Evolutionary conservation across 2,888 invertebrate genomes (phyloP), one percentile per base, ranked within the genome.

Genomic region (Busseola fusca): DNA sequence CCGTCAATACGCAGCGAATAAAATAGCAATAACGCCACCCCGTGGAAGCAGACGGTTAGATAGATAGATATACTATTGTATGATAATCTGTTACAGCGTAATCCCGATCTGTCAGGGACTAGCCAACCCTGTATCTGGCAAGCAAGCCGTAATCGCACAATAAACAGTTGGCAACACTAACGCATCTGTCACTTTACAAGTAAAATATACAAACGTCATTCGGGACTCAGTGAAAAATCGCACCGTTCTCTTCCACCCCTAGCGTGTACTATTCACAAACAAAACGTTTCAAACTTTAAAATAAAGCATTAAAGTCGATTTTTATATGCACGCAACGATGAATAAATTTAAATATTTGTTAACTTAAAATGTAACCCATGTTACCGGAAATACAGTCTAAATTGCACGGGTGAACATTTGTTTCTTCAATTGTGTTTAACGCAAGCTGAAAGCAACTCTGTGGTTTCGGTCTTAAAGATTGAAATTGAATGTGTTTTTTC

Each of bases 311-410:
- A 93, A 82, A 87, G 94, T 91, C 76, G 77, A 90, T 87, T 90
- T 90, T 91, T 79, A 85, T 88, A 87, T 89, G 89, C 80, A 60
- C 62, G 63, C 68, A 67, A 71, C 84, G 79, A 85, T 88, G 94
- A 93, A 94, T 95, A 94, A 94, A 94, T 95, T 95, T 94, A 95
- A 95, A 94, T 94, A 93, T 95, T 95, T 95, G 95, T 95, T 93
- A 95, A 95, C 91, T 95, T 95, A 94, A 95, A 95, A 95, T 95
- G 95, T 95, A 93, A 95, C 95, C 92, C 95, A 94, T 95, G 95
- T 95, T 90, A 90, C 92, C 94, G 95, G 95, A 95, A 92, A 95
- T 95, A 95, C 94, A 95, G 95, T 94, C 93, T 91, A 95, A 95
- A 95, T 95, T 95, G 95, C 94, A 92, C 91, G 91, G 89, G 87